Evolutionary conservation across 1,140 invertebrate species (phyloP).

Genomic region (Cherax quadricarinatus): DNA sequence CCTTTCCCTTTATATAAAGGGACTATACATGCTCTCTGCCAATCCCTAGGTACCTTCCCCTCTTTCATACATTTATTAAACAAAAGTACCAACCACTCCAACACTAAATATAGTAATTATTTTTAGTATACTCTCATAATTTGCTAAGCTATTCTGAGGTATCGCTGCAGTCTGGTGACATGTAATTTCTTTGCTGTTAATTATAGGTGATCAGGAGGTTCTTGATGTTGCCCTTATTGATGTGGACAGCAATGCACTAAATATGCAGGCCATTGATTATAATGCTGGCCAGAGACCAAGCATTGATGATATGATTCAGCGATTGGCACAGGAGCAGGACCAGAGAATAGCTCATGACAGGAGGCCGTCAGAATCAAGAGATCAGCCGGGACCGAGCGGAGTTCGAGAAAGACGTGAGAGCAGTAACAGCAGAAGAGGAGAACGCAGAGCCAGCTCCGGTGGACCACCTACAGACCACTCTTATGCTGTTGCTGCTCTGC

Average conservation of each 20-base stretch:
- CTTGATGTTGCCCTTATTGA: slow-evolving; percentile 76
- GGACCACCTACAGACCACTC: slow-evolving; percentile 65
- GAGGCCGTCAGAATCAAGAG: slow-evolving; percentile 26
- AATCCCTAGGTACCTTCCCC: no score
- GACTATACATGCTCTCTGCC: no score
- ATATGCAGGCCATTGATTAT: slow-evolving; percentile 18
- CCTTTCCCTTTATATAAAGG: no score
- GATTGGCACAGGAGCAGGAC: slow-evolving; percentile 80
- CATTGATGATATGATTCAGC: slow-evolving; percentile 86
- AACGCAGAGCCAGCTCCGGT: slow-evolving; percentile 47
- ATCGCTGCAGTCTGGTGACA: not conserved
- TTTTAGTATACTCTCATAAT: no score
- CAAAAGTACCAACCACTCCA: no score
- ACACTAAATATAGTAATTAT: no score
- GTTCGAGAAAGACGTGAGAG: slow-evolving; percentile 55
- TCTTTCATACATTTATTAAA: no score
- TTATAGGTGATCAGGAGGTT: slow-evolving; percentile 83
- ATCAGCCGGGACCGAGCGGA: slow-evolving; percentile 58
- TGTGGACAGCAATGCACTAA: slow-evolving; percentile 14
- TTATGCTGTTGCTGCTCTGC: slow-evolving; percentile 67
- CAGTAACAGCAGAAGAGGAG: slow-evolving; percentile 34
- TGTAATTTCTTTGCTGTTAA: slow-evolving; percentile 72
- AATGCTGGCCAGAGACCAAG: slow-evolving; percentile 79
- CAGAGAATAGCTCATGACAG: slow-evolving; percentile 72
- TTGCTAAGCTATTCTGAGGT: no score